Evolutionary conservation across 2,113 vertebrate genomes (phyloP).

Genomic region (Leptocoma aspasia): DNA sequence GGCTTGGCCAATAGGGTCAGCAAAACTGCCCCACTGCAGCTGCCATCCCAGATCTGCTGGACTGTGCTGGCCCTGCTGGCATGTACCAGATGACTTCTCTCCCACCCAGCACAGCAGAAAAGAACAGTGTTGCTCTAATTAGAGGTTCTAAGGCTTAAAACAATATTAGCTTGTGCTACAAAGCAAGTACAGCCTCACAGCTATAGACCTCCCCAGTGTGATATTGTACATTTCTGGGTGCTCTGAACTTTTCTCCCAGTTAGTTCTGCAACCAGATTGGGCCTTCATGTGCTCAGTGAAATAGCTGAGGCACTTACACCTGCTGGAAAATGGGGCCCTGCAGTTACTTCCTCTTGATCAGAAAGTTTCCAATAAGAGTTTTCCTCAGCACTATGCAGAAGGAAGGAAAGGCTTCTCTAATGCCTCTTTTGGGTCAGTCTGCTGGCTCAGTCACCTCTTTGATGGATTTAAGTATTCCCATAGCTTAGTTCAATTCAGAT

Average conservation of each 20-base stretch:
- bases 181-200: not conserved
- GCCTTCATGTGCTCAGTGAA: not conserved
- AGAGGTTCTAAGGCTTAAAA: not conserved
- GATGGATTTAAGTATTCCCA: not conserved
- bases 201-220: not conserved
- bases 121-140: not conserved
- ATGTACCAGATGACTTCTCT: not conserved
- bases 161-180: not conserved
- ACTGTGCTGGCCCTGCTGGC: not conserved
- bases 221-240: not conserved
- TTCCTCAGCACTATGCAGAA: not conserved
- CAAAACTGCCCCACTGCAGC: not conserved
- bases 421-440: not conserved
- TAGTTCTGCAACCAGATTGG: not conserved
- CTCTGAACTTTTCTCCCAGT: not conserved
- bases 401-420: not conserved
- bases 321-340: not conserved
- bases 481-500: not conserved
- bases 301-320: not conserved
- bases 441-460: not conserved
- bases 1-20: not conserved
- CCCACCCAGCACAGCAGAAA: not conserved
- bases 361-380: not conserved
- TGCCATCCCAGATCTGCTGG: accelerated
- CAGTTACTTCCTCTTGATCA: not conserved